Conservation (phyloP, 1,140 invertebrate species). For the Zelostemma sp. region DNA sequence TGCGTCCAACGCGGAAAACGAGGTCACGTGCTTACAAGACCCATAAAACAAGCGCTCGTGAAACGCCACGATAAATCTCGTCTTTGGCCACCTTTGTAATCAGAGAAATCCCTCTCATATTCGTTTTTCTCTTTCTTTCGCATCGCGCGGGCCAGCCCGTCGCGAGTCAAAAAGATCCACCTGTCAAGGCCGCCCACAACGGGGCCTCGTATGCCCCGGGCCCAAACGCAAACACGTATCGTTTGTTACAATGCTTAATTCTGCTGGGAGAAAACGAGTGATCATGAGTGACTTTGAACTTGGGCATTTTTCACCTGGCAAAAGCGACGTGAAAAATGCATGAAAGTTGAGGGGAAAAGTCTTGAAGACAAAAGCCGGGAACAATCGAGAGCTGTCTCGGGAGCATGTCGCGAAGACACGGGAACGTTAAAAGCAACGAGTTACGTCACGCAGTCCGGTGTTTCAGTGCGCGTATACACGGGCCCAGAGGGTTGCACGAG, state of each 20-base stretch:
- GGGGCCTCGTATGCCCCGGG: conserved; percentile 31
- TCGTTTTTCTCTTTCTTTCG: conserved; percentile 18
- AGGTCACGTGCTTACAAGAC: conserved; percentile 32
- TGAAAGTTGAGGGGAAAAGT: too few species aligned
- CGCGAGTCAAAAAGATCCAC: conserved; percentile 38
- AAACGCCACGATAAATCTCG: conserved; percentile 44
- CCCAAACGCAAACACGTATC: neutral
- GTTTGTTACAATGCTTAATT: neutral
- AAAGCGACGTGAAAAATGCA: too few species aligned
- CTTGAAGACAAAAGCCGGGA: conserved; percentile 9
- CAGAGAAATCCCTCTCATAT: conserved; percentile 20
- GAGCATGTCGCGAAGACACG: conserved; percentile 26
- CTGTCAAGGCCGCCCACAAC: conserved; percentile 46
- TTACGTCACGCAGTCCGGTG: conserved; percentile 35
- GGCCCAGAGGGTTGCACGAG: conserved; percentile 39
- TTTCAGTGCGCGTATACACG: conserved; percentile 27
- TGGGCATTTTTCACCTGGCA: neutral
- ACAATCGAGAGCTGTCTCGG: conserved; percentile 42
- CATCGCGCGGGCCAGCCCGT: conserved; percentile 16
- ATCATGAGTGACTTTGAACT: neutral
- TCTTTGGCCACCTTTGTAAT: conserved; percentile 46
- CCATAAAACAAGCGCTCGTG: conserved; percentile 38
- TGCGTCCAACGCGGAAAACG: conserved; percentile 43
- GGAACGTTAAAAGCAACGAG: conserved; percentile 40
- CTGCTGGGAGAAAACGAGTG: neutral